phyloP scores from a whole-genome alignment of 2,797 vertebrate species.

The Vultur gryphus region DNA sequence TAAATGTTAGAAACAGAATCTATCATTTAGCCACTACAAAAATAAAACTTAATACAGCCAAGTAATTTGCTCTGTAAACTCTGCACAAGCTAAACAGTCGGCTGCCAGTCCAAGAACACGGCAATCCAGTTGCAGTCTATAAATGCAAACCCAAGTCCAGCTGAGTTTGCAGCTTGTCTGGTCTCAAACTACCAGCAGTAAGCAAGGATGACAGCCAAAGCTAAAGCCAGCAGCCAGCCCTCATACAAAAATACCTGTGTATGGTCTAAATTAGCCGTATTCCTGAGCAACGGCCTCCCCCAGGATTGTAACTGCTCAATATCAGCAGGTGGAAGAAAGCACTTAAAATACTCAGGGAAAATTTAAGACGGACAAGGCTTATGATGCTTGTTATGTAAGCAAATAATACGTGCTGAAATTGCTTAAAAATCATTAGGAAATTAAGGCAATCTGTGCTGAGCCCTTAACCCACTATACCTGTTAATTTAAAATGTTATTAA shows the following conservation, averaged over 20 bases:
- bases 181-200: background rate
- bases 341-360: background rate
- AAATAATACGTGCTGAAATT: background rate
- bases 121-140: background rate
- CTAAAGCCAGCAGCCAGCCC: background rate
- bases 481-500: background rate
- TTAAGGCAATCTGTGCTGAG: background rate
- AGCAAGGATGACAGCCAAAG: constrained; percentile 6
- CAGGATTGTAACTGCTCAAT: background rate
- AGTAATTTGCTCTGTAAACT: background rate
- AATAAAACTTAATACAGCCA: background rate
- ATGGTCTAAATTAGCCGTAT: background rate
- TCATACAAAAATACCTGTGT: background rate
- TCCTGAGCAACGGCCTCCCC: background rate
- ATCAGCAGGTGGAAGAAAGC: background rate
- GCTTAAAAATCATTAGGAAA: background rate
- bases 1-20: background rate
- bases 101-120: background rate
- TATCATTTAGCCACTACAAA: background rate
- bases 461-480: background rate
- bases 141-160: background rate
- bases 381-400: background rate
- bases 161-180: constrained; percentile 35
- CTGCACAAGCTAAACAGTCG: background rate
- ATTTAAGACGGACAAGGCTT: background rate